Conservation (phyloP, 2,888 invertebrate genomes). For the Protophormia terraenovae region DNA sequence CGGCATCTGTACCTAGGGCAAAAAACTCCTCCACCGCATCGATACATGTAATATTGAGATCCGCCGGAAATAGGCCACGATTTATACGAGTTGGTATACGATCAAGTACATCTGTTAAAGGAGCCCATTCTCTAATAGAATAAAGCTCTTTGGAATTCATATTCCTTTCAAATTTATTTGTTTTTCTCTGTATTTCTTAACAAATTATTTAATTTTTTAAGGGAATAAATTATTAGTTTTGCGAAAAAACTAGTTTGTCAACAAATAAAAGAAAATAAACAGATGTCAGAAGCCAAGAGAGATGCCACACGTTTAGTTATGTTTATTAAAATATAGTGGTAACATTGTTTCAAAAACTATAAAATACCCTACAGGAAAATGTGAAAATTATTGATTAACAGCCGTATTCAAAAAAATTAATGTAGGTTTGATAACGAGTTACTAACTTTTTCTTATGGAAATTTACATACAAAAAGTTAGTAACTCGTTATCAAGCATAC, state of each 20-base stretch:
- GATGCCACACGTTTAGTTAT: constrained; percentile 13
- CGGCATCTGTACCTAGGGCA: constrained; percentile 91
- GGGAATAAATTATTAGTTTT: not conserved
- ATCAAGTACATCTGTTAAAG: constrained; percentile 87
- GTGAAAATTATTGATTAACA: too few relatives aligned
- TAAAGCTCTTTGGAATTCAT: constrained; percentile 75
- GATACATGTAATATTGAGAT: constrained; percentile 90
- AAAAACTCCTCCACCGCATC: constrained; percentile 91
- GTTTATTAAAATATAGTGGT: not conserved
- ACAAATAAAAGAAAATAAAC: constrained; percentile 54
- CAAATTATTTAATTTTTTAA: not conserved
- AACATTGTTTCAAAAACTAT: not conserved
- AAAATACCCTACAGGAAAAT: not conserved
- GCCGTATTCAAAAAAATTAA: too few relatives aligned
- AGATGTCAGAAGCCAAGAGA: constrained; percentile 5
- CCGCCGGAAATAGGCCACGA: constrained; percentile 88
- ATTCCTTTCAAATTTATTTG: not conserved
- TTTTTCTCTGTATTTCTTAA: not conserved
- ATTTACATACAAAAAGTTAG: too few relatives aligned
- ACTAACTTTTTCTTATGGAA: too few relatives aligned
- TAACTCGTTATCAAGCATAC: too few relatives aligned
- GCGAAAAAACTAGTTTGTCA: constrained; percentile 52
- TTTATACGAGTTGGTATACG: constrained; percentile 89
- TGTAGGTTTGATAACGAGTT: too few relatives aligned
- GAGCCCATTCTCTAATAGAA: constrained; percentile 89